Base-by-base conservation (phyloP, 2,888 invertebrate genomes). In the Steromphala cineraria region DNA sequence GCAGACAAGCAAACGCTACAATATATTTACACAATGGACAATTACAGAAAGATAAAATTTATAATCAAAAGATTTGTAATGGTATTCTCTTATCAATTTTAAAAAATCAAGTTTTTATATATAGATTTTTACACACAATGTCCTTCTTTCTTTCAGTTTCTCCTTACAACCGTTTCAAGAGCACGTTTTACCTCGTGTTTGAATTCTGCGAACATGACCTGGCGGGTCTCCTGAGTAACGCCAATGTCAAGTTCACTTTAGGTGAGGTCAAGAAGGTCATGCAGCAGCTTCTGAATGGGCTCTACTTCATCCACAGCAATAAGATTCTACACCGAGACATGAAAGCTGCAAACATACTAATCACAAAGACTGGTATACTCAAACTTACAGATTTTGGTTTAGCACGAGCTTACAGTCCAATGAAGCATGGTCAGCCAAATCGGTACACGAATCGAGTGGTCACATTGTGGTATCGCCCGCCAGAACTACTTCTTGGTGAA, bases 121-220 rank as follows among this genome's bases (percentile, higher is more conserved):
- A n/a, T n/a, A n/a, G n/a, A n/a, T n/a, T n/a, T n/a, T n/a, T n/a
- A n/a, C n/a, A n/a, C n/a, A n/a, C n/a, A n/a, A n/a, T n/a, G n/a
- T n/a, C n/a, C n/a, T n/a, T n/a, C n/a, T 53, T 76, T 24, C 71
- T 85, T 90, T 80, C 89, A 95, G 95, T 95, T 7, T 95, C 94
- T 31, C 94, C 95, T 7, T 95, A 95, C 90, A 97, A 97, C 90
- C 95, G 96, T 88, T 97, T 96, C 91, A 94, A 96, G 85, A 97
- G 97, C 5, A 98, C 97, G 0, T 98, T 98, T 93, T 99, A 98
- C 92, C 94, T 99, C 83, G 98, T 99, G 3, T 99, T 99, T 93
- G 99, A 99, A 89, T 99, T 99, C 92, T 99, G 98, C 93, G 99
- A 99, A 92, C 99, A 99, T 91, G 99, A 99, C 94, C 95, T 99